These are phyloP conservation scores for Perognathus longimembris DNA, from an alignment of 2,113 vertebrate genomes.

Conservation along the genomic window DNA sequence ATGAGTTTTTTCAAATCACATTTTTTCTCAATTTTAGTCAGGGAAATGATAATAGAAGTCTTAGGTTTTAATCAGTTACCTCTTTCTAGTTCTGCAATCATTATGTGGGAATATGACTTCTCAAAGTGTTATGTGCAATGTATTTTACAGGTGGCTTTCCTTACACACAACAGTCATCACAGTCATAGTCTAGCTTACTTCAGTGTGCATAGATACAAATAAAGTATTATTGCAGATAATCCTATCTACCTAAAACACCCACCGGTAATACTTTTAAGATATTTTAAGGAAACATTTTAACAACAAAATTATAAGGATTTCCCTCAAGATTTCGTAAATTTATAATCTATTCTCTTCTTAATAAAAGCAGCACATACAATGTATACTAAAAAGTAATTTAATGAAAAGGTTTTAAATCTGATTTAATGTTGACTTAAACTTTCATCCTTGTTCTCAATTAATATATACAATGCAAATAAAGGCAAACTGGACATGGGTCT, in stretches of 20 bases:
- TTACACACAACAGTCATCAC: background rate
- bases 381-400: background rate
- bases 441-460: background rate
- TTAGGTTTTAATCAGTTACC: background rate
- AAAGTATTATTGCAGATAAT: background rate
- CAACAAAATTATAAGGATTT: background rate
- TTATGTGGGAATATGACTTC: background rate
- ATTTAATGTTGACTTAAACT: background rate
- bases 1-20: background rate
- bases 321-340: background rate
- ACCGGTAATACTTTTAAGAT: background rate
- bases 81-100: background rate
- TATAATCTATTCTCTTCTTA: background rate
- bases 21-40: slow-evolving; percentile 39
- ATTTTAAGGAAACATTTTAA: background rate
- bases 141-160: background rate
- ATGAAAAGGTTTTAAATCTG: background rate
- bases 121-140: background rate
- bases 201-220: background rate
- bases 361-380: no score
- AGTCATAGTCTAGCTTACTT: background rate
- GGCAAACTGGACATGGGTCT: background rate
- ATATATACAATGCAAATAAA: background rate
- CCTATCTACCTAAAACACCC: background rate
- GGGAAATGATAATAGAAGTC: background rate